Percentiles rank a stretch among this genome's conserved stretches.
Conservation (phyloP, 1,140 invertebrate species). For the Bombus waltoni region DNA sequence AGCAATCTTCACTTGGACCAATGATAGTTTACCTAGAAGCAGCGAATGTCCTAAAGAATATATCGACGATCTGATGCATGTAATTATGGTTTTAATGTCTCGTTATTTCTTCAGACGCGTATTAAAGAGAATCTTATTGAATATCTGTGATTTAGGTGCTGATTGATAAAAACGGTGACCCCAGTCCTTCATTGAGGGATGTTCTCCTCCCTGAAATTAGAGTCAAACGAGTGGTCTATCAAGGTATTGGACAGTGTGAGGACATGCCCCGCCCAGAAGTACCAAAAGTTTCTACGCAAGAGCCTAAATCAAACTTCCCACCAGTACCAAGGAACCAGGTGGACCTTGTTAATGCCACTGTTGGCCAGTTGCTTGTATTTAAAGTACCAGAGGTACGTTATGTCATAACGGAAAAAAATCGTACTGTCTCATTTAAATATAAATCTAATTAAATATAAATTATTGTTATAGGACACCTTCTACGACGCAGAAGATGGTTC, state of each 20-base stretch:
- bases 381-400: conserved; percentile 88
- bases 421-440: too few relatives aligned
- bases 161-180: conserved; percentile 83
- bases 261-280: conserved; percentile 71
- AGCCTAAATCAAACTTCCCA: conserved; percentile 86
- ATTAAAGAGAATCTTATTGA: neutral
- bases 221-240: conserved; percentile 85
- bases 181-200: conserved; percentile 83
- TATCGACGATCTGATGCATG: conserved; percentile 87
- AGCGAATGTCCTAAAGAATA: conserved; percentile 88
- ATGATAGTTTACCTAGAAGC: conserved; percentile 91
- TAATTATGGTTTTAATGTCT: conserved; percentile 73
- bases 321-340: conserved; percentile 92
- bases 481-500: conserved; percentile 94
- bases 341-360: conserved; percentile 90
- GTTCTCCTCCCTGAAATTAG: conserved; percentile 85
- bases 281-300: conserved; percentile 82
- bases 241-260: conserved; percentile 86
- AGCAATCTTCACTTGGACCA: conserved; percentile 92
- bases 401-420: neutral
- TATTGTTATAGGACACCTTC: conserved; percentile 89
- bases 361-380: conserved; percentile 90
- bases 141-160: conserved; percentile 80
- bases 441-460: too few relatives aligned
- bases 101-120: neutral